These are phyloP conservation scores for Apostichopus japonicus DNA, from an alignment of 35 echinoderm and acorn worm genomes.

Conservation along the genomic window DNA sequence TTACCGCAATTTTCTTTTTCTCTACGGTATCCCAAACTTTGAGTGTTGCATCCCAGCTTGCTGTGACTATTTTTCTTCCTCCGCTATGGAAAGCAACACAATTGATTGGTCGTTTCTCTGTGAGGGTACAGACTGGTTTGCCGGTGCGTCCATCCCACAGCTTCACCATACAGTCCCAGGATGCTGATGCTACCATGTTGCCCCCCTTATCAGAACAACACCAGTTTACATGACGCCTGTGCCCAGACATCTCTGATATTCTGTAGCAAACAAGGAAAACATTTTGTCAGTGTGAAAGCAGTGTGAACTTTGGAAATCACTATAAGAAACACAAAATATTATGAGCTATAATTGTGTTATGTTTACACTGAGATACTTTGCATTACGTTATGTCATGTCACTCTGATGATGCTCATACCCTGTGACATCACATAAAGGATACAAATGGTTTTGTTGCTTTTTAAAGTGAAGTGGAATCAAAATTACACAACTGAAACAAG, in stretches of 20 bases:
- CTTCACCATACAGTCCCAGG: slow-evolving; percentile 83
- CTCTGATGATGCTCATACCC: no score
- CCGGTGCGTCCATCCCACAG: slow-evolving; percentile 87
- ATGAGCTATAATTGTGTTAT: no score
- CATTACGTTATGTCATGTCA: no score
- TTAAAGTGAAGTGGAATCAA: no score
- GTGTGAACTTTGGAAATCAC: no score
- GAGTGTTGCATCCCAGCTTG: slow-evolving; percentile 90
- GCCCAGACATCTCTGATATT: slow-evolving; percentile 73
- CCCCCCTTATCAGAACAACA: slow-evolving; percentile 70
- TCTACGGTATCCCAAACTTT: slow-evolving; percentile 85
- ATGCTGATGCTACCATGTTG: slow-evolving; percentile 70
- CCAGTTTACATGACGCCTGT: slow-evolving; percentile 73
- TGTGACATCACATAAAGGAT: no score
- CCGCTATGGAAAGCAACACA: slow-evolving; percentile 93
- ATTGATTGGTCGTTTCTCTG: slow-evolving; percentile 84
- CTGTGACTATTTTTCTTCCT: slow-evolving; percentile 74
- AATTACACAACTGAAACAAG: no score
- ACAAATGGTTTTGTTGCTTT: no score
- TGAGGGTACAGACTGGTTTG: slow-evolving; percentile 36
- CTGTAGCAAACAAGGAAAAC: slow-evolving; percentile 1
- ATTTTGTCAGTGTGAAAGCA: no score
- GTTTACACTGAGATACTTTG: no score
- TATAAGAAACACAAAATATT: no score
- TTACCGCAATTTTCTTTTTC: slow-evolving; percentile 96